Conservation (phyloP, 2,888 invertebrate species). For the Protodeltote pygarga region DNA sequence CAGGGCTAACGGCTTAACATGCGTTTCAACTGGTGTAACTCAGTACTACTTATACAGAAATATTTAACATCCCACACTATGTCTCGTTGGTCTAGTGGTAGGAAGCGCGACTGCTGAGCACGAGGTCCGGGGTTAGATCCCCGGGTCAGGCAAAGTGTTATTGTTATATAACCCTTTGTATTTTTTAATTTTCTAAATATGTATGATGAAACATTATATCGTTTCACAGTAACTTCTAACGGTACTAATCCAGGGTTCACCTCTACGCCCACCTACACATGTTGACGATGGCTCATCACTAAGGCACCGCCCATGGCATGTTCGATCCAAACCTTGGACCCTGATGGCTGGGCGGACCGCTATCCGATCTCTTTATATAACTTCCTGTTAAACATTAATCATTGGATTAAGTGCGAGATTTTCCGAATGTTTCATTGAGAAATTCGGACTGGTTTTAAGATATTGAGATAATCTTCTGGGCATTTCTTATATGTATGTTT, state of each 20-base stretch:
- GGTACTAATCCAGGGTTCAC: not conserved
- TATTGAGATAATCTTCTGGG: too few relatives aligned
- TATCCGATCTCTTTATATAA: constrained; percentile 6
- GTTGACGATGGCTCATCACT: constrained; percentile 7
- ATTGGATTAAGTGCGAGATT: not conserved
- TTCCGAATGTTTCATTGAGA: not conserved
- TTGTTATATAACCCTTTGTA: too few relatives aligned
- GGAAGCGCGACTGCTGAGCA: too few relatives aligned
- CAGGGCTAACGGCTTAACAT: too few relatives aligned
- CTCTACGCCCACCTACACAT: not conserved
- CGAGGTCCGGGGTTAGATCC: too few relatives aligned
- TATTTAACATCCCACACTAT: too few relatives aligned
- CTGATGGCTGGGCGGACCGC: constrained; percentile 7
- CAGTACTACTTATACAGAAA: too few relatives aligned
- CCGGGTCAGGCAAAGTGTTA: too few relatives aligned
- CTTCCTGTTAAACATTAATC: constrained; percentile 9
- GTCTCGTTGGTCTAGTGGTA: too few relatives aligned
- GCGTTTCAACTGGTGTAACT: too few relatives aligned
- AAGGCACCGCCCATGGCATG: constrained; percentile 26
- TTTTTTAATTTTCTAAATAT: too few relatives aligned
- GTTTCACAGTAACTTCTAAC: not conserved
- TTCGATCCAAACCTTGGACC: not conserved
- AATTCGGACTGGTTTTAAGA: not conserved
- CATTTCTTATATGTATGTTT: too few relatives aligned
- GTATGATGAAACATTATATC: not conserved